A percentile compares a stretch with the other conserved stretches of the same genome.
Evolutionary conservation across 2,797 vertebrate species (phyloP).

Genomic region (Galagoides demidoff): DNA sequence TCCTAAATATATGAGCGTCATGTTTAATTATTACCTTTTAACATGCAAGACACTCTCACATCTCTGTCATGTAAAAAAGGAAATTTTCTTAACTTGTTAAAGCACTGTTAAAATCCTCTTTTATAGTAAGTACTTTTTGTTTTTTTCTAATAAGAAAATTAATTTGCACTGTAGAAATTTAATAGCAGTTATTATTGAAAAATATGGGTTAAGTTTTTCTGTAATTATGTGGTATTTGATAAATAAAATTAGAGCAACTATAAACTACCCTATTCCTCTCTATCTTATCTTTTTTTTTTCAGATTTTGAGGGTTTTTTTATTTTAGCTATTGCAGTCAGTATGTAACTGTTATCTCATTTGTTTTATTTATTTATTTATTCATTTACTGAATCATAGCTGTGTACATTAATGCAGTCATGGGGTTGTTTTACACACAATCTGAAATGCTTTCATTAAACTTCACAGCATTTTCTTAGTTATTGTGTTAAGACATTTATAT

Average conservation of each 20-base stretch:
- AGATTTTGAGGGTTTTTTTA: no score
- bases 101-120: background rate
- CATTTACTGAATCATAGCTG: no score
- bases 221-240: background rate
- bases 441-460: no score
- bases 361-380: no score
- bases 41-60: background rate
- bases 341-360: no score
- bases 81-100: background rate
- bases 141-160: background rate
- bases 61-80: background rate
- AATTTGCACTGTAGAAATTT: background rate
- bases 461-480: no score
- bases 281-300: background rate
- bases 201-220: background rate
- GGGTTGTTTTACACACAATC: no score
- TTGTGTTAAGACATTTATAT: no score
- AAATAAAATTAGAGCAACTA: background rate
- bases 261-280: background rate
- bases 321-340: no score
- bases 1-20: background rate
- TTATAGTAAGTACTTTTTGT: background rate
- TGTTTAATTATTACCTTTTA: background rate
- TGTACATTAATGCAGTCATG: no score
- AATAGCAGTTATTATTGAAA: background rate